Conservation (phyloP, 2,888 invertebrate genomes). For the Urechis unicinctus region DNA sequence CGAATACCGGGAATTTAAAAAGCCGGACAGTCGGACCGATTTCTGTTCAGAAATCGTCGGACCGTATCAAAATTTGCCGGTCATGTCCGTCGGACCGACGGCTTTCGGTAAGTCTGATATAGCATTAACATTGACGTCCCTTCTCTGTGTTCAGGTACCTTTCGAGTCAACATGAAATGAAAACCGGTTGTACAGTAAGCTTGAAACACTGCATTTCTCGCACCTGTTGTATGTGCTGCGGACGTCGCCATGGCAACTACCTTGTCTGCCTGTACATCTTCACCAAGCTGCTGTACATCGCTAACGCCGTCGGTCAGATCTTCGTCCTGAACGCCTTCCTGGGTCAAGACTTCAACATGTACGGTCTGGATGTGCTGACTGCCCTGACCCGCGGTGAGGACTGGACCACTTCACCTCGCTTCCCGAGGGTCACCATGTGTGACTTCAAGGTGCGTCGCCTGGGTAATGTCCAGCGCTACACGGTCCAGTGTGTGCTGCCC, state of each 20-base stretch:
- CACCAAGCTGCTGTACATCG: conserved; percentile 47
- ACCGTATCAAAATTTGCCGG: no score
- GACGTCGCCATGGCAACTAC: conserved; percentile 51
- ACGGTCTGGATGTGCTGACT: conserved; percentile 52
- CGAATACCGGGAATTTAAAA: no score
- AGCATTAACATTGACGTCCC: no score
- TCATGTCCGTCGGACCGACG: no score
- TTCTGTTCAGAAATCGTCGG: no score
- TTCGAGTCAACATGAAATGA: conserved; percentile 16
- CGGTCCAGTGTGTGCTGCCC: conserved; percentile 50
- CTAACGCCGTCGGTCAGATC: conserved; percentile 42
- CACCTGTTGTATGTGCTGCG: conserved; percentile 46
- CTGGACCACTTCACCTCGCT: conserved; percentile 44
- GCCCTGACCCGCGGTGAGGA: conserved; percentile 49
- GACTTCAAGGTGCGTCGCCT: conserved; percentile 42
- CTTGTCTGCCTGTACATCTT: conserved; percentile 52
- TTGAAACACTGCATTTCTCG: conserved; percentile 45
- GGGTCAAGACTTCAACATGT: conserved; percentile 19
- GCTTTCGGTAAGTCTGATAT: no score
- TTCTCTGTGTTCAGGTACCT: conserved; percentile 24
- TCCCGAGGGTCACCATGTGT: conserved; percentile 50
- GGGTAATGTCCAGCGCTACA: conserved; percentile 52
- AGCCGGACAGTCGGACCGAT: no score
- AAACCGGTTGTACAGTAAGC: conserved; percentile 44
- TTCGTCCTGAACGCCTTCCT: conserved; percentile 23